A percentile compares a stretch with the other conserved stretches of the same genome.
phyloP scores from a whole-genome alignment of 2,888 invertebrate species.

The Nomada goodeniana region DNA sequence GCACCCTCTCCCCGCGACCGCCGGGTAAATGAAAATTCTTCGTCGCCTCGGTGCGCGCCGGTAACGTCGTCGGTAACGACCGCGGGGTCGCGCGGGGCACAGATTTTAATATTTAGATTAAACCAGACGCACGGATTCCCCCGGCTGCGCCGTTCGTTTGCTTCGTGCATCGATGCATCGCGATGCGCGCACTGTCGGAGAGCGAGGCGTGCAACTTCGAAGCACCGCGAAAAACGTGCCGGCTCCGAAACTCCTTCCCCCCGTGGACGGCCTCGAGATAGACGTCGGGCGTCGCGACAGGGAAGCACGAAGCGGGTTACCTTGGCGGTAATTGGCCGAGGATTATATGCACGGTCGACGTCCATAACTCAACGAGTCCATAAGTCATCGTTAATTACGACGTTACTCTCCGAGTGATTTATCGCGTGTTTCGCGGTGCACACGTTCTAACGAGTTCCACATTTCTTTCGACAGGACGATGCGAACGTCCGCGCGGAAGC shows the following conservation, averaged over 20 bases:
- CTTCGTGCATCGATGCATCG: background rate
- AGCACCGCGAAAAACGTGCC: too few species aligned
- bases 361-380: conserved; percentile 9
- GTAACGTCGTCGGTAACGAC: background rate
- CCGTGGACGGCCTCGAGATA: background rate
- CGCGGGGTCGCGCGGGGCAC: background rate
- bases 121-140: conserved; percentile 9
- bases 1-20: background rate
- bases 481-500: conserved; percentile 40
- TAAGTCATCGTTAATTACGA: conserved; percentile 72
- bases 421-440: conserved; percentile 48
- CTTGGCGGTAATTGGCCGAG: conserved; percentile 63
- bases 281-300: background rate
- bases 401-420: conserved; percentile 67
- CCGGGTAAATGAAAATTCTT: conserved; percentile 8
- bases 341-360: conserved; percentile 48
- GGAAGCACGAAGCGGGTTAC: conserved; percentile 17
- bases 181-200: background rate
- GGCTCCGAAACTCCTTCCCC: background rate
- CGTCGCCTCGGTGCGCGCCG: background rate
- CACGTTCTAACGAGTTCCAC: conserved; percentile 17
- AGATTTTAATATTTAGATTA: conserved; percentile 27
- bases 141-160: background rate
- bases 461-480: conserved; percentile 31
- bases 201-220: background rate